These are phyloP conservation scores for Oscheius sp. DNA, from an alignment of 2,888 invertebrate species.

Conservation along the genomic window DNA sequence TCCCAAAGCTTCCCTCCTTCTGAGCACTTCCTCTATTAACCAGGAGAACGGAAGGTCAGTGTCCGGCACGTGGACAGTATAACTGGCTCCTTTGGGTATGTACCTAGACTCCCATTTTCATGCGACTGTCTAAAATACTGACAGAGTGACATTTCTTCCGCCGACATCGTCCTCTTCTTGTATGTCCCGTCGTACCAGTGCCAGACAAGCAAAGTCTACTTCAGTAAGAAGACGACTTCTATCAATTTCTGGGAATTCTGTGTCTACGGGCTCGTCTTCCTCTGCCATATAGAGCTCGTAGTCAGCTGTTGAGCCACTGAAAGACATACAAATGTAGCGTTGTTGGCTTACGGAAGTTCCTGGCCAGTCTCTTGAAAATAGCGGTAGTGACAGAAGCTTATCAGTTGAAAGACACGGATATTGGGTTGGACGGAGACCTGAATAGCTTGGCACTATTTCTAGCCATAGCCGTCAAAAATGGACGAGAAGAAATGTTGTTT, in stretches of 20 bases:
- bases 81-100: constrained; percentile 40
- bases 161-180: background rate
- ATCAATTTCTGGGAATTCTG: constrained; percentile 54
- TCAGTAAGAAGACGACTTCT: constrained; percentile 52
- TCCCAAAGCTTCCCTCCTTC: constrained; percentile 29
- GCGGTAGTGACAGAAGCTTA: constrained; percentile 42
- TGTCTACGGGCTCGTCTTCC: constrained; percentile 56
- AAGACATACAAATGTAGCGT: background rate
- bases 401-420: constrained; percentile 45
- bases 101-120: constrained; percentile 20
- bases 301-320: constrained; percentile 39
- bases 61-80: constrained; percentile 47
- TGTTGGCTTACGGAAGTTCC: constrained; percentile 20
- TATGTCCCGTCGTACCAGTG: constrained; percentile 21
- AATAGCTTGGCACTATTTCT: background rate
- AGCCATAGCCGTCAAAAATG: too few relatives aligned
- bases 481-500: too few relatives aligned
- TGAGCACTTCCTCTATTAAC: constrained; percentile 48
- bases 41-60: constrained; percentile 48
- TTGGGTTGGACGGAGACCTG: constrained; percentile 41
- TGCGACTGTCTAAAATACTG: background rate
- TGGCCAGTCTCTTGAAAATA: constrained; percentile 28
- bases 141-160: constrained; percentile 16
- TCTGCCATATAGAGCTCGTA: constrained; percentile 57
- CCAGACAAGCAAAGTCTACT: constrained; percentile 42